Conservation (phyloP, 2,888 invertebrate genomes). For the Caenorhabditis sulstoni region DNA sequence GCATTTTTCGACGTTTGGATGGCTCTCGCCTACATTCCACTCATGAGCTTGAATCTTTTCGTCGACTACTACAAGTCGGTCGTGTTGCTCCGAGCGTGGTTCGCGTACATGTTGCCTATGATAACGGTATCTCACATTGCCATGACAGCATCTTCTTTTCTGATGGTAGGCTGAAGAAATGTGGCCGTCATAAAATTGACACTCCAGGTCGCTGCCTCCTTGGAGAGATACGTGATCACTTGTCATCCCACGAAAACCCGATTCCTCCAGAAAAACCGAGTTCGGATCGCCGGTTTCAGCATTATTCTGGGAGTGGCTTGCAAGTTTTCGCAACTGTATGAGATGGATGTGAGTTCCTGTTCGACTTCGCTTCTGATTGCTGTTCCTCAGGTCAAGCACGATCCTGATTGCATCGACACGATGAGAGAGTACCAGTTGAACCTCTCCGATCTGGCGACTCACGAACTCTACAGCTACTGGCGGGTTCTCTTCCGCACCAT, state of each 20-base stretch:
- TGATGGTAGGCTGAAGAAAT: slow-evolving; percentile 64
- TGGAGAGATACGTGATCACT: slow-evolving; percentile 75
- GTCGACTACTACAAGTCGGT: slow-evolving; percentile 68
- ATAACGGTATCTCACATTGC: slow-evolving; percentile 79
- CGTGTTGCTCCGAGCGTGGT: slow-evolving; percentile 74
- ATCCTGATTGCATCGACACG: slow-evolving; percentile 68
- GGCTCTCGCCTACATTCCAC: slow-evolving; percentile 73
- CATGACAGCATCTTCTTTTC: slow-evolving; percentile 78
- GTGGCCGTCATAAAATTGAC: background rate
- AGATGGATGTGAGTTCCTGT: slow-evolving; percentile 67
- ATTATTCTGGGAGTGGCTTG: slow-evolving; percentile 73
- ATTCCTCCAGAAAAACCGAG: slow-evolving; percentile 66
- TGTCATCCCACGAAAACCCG: slow-evolving; percentile 59
- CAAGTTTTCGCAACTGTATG: slow-evolving; percentile 73
- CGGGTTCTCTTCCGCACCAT: slow-evolving; percentile 69
- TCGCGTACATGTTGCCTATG: slow-evolving; percentile 78
- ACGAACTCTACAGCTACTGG: slow-evolving; percentile 66
- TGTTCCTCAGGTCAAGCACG: slow-evolving; percentile 64
- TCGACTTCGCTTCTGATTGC: slow-evolving; percentile 63
- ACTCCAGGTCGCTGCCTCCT: slow-evolving; percentile 70
- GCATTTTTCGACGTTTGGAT: slow-evolving; percentile 77
- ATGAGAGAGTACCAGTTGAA: slow-evolving; percentile 73
- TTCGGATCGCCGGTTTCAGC: slow-evolving; percentile 67
- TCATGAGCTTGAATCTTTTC: slow-evolving; percentile 73
- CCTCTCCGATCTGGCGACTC: slow-evolving; percentile 65